Percentiles rank a stretch among this genome's conserved stretches.
phyloP scores from a whole-genome alignment of 2,113 vertebrate species.

The Mesitornis unicolor region DNA sequence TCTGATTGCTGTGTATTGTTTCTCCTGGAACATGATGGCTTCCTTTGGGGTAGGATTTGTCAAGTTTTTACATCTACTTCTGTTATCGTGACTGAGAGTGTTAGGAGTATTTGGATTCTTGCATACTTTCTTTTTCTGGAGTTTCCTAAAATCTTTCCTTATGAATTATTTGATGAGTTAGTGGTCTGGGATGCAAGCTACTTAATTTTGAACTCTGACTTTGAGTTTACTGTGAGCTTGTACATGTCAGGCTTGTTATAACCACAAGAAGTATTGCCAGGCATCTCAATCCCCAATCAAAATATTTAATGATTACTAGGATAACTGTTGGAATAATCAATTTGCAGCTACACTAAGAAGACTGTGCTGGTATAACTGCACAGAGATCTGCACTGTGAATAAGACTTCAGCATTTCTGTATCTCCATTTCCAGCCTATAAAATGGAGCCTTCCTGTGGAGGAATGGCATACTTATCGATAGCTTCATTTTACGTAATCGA shows the following conservation, averaged over 20 bases:
- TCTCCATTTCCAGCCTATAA: neutral
- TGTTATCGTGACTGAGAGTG: neutral
- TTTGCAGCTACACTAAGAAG: neutral
- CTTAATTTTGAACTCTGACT: neutral
- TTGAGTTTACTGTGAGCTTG: neutral
- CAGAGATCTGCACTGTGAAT: neutral
- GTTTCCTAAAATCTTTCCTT: neutral
- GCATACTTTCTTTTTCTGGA: neutral
- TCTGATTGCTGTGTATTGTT: neutral
- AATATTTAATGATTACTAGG: neutral
- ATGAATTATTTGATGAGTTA: neutral
- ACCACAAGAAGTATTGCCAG: neutral
- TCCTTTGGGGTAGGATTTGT: conserved; percentile 24
- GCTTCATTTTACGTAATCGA: neutral
- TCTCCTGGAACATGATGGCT: neutral
- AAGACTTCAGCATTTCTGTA: neutral
- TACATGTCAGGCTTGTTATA: neutral
- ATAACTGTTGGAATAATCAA: neutral
- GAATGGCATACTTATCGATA: neutral
- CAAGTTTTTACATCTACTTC: neutral
- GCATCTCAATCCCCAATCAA: neutral
- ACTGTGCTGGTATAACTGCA: neutral
- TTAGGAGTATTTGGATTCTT: neutral
- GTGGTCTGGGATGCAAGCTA: neutral
- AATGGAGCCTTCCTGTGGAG: neutral